These are phyloP conservation scores for Biston betularia DNA, from an alignment of 2,888 invertebrate genomes.

Conservation along the genomic window DNA sequence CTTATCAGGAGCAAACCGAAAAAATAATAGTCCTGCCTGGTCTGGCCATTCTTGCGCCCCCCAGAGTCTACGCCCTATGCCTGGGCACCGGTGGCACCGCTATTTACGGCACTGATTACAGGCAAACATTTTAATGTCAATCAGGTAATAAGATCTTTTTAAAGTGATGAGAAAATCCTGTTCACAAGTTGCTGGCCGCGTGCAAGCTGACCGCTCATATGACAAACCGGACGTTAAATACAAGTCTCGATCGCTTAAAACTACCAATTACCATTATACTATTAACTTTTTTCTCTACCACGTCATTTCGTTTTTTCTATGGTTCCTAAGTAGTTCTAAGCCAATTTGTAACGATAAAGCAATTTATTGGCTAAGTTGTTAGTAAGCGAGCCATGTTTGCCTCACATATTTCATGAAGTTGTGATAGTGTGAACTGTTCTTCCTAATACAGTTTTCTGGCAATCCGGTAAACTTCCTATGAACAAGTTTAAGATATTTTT, in stretches of 20 bases:
- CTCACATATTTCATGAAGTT: neutral
- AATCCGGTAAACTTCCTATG: too few relatives aligned
- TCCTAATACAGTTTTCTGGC: too few relatives aligned
- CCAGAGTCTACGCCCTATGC: too few relatives aligned
- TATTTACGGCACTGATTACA: too few relatives aligned
- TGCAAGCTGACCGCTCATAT: neutral
- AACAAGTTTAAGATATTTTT: too few relatives aligned
- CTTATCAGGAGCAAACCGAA: too few relatives aligned
- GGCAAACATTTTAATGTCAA: neutral
- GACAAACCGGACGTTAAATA: conserved; percentile 21
- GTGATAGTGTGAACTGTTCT: too few relatives aligned
- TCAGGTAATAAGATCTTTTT: too few relatives aligned
- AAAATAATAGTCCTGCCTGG: too few relatives aligned
- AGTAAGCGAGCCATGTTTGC: conserved; percentile 3
- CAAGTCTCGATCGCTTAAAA: conserved; percentile 9
- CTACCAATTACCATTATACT: conserved; percentile 27
- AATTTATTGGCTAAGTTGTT: neutral
- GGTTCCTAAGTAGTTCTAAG: conserved; percentile 2
- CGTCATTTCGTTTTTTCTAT: conserved; percentile 8
- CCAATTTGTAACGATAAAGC: conserved; percentile 2
- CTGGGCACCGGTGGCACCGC: too few relatives aligned
- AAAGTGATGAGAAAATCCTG: conserved; percentile 2
- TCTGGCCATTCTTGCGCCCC: too few relatives aligned
- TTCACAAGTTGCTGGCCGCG: neutral
- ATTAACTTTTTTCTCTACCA: conserved; percentile 17